These are phyloP conservation scores for Tipula lateralis DNA, from an alignment of 2,888 invertebrate species.

Conservation along the genomic window DNA sequence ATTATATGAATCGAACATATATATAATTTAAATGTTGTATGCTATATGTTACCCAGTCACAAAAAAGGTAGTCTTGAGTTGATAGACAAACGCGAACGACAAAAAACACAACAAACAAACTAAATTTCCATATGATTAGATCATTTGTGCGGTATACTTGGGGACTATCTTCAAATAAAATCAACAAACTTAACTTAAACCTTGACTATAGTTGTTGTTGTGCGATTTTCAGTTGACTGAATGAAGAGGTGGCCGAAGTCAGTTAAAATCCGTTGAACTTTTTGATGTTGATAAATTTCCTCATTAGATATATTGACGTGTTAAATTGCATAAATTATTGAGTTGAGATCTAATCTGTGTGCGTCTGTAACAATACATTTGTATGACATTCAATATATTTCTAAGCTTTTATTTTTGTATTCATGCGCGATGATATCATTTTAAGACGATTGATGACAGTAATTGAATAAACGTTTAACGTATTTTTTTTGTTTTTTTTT, in stretches of 20 bases:
- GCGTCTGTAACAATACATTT: slow-evolving; percentile 5
- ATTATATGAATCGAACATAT: neutral
- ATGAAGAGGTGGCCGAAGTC: slow-evolving; percentile 6
- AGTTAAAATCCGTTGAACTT: neutral
- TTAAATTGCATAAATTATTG: neutral
- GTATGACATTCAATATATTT: neutral
- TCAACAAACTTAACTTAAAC: slow-evolving; percentile 1
- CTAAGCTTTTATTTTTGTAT: neutral
- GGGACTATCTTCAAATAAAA: neutral
- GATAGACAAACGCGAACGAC: neutral
- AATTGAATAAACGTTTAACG: neutral
- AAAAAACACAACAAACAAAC: neutral
- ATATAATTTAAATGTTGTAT: neutral
- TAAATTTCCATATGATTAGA: slow-evolving; percentile 24
- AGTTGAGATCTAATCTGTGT: neutral
- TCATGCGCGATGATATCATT: neutral
- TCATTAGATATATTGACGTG: neutral
- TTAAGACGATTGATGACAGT: slow-evolving; percentile 11
- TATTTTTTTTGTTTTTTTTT: neutral
- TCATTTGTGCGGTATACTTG: neutral
- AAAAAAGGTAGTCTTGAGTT: neutral
- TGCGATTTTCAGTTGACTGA: neutral
- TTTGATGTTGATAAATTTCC: neutral
- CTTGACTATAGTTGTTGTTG: neutral
- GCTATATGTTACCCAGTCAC: neutral